phyloP scores from a whole-genome alignment of 2,888 invertebrate species.

The Rhimphoctona megacephalus region DNA sequence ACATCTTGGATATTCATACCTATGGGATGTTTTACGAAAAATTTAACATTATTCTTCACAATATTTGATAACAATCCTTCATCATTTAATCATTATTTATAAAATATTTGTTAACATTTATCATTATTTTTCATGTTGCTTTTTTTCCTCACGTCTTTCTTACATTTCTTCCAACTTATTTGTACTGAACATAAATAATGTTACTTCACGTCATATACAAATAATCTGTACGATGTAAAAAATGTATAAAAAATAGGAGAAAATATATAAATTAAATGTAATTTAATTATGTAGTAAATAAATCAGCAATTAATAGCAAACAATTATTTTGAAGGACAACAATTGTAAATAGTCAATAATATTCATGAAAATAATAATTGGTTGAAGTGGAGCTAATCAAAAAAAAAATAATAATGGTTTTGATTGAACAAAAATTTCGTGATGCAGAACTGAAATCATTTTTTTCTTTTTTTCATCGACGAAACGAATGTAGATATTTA shows the following conservation, averaged over 20 bases:
- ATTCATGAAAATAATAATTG: not conserved
- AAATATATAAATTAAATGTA: not conserved
- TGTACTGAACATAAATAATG: not conserved
- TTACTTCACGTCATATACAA: not conserved
- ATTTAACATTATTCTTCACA: not conserved
- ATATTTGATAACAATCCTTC: not conserved
- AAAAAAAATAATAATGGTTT: not conserved
- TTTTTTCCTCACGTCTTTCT: not conserved
- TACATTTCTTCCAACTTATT: no score
- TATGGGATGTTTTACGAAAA: slow-evolving; percentile 52
- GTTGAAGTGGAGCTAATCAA: not conserved
- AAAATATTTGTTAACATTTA: not conserved
- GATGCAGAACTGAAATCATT: not conserved
- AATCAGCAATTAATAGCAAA: not conserved
- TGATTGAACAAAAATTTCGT: not conserved
- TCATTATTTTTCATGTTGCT: not conserved
- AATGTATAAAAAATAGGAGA: not conserved
- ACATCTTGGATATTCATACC: slow-evolving; percentile 49
- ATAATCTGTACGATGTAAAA: not conserved
- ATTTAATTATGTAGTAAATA: not conserved
- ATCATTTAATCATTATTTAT: not conserved
- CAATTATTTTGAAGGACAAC: not conserved
- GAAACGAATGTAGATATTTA: not conserved
- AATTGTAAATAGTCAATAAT: not conserved
- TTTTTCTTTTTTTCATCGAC: not conserved